Evolutionary conservation across 1,140 invertebrate species (phyloP), one percentile per base, ranked within the genome.

Genomic region (Argopecten irradians): DNA sequence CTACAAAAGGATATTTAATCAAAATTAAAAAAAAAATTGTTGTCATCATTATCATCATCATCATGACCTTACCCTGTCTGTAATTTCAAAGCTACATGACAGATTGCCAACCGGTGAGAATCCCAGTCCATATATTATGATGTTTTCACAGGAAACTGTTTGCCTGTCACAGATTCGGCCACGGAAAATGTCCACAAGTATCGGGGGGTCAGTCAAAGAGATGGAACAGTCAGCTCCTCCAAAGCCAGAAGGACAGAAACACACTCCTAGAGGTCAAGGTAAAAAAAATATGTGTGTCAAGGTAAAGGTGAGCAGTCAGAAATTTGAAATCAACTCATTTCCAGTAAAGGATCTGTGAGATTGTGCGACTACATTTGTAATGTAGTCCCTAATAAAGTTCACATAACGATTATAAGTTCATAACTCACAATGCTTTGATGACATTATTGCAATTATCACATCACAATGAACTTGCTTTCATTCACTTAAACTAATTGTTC

Each of bases 211-310:
- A 82, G 43, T 34, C 19, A 86, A 16, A n/a, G 46, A 46, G 28
- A 91, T 84, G 14, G 88, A 88, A 89, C 92, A 93, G 71, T 91
- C 89, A 39, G 35, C 89, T 19, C 92, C 92, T 22, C 85, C 90
- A 82, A 83, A 91, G 14, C 55, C 88, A 35, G 35, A 85, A 28
- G 83, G 41, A 84, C 92, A 93, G 1, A 32, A n/a, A 87, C 92
- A 93, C 22, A 33, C 33, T 33, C 92, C 92, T 93, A 83, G 16
- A 89, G 87, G 19, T 32, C 71, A 87, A 84, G 16, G 86, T 36
- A n/a, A 39, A 3, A 34, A 33, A 33, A 8, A 46, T 46, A 11
- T 46, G 43, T 11, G 22, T 3, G 43, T 46, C 43, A 46, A 46
- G 43, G 43, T 46, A 11, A 46, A 1, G n/a, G n/a, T n/a, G n/a